phyloP scores from a whole-genome alignment of 1,140 invertebrate genomes.

The Pseudomyrmex cubaensis region DNA sequence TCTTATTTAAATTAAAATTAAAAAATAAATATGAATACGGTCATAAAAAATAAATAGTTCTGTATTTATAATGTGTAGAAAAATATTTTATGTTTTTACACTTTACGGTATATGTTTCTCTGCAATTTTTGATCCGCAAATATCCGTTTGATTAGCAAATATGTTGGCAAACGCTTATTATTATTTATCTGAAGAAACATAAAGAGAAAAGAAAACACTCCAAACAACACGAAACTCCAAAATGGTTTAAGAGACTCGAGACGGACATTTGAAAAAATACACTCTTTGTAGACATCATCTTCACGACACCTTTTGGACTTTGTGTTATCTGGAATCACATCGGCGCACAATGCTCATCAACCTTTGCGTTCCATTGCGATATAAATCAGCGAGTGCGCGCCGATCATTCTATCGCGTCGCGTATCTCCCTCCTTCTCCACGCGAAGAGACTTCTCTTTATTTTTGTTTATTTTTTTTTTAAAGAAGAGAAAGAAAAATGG shows the following conservation, averaged over 20 bases:
- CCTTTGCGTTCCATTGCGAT: background rate
- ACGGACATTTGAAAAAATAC: background rate
- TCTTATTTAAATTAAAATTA: background rate
- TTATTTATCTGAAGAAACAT: constrained; percentile 39
- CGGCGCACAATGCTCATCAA: constrained; percentile 2
- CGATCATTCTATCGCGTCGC: constrained; percentile 7
- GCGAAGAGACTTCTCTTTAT: constrained; percentile 41
- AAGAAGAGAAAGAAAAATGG: constrained; percentile 44
- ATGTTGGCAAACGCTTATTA: background rate
- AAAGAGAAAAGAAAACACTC: constrained; percentile 11
- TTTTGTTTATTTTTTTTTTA: constrained; percentile 47
- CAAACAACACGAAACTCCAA: constrained; percentile 9
- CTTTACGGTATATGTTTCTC: constrained; percentile 21
- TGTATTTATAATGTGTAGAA: background rate
- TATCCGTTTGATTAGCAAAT: constrained; percentile 9
- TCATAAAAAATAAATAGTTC: background rate
- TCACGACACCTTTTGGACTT: background rate
- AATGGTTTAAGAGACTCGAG: background rate
- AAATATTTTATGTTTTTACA: background rate
- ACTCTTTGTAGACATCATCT: constrained; percentile 9
- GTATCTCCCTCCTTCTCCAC: constrained; percentile 29
- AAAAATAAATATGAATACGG: background rate
- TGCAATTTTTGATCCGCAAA: background rate
- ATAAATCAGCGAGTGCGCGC: background rate
- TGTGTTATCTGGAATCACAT: constrained; percentile 18